Evolutionary conservation across 2,797 vertebrate species (phyloP).

Genomic region (Cephalopachus bancanus): DNA sequence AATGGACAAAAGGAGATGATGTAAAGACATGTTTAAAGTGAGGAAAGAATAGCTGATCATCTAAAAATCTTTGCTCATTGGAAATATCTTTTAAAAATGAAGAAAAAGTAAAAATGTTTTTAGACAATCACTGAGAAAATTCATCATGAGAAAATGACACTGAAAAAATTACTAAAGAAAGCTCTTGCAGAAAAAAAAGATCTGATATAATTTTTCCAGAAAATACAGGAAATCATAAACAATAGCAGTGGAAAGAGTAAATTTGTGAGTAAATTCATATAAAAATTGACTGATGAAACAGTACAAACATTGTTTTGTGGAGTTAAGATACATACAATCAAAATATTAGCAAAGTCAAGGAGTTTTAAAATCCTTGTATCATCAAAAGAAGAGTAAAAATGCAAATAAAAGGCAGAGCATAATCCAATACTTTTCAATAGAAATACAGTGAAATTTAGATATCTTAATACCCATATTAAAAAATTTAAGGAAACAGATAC

Average conservation of each 20-base stretch:
- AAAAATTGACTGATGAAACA: neutral
- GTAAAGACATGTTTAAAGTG: too few relatives aligned
- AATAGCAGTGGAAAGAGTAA: neutral
- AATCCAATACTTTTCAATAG: neutral
- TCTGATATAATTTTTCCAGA: neutral
- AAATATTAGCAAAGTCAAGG: neutral
- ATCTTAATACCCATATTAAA: neutral
- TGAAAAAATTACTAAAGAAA: too few relatives aligned
- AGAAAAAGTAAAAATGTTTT: too few relatives aligned
- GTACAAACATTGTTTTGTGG: neutral
- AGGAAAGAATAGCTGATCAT: too few relatives aligned
- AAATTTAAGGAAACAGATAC: neutral
- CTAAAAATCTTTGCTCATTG: too few relatives aligned
- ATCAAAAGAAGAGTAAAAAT: neutral
- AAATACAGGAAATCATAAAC: neutral
- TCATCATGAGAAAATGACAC: too few relatives aligned
- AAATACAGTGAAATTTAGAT: neutral
- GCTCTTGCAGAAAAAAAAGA: neutral
- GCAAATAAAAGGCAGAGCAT: neutral
- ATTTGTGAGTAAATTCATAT: neutral
- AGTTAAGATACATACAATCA: neutral
- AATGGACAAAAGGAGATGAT: too few relatives aligned
- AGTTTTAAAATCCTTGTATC: neutral
- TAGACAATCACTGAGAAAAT: too few relatives aligned
- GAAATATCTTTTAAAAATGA: too few relatives aligned